Evolutionary conservation across 2,888 invertebrate species (phyloP).

Genomic region (Congeria kusceri): DNA sequence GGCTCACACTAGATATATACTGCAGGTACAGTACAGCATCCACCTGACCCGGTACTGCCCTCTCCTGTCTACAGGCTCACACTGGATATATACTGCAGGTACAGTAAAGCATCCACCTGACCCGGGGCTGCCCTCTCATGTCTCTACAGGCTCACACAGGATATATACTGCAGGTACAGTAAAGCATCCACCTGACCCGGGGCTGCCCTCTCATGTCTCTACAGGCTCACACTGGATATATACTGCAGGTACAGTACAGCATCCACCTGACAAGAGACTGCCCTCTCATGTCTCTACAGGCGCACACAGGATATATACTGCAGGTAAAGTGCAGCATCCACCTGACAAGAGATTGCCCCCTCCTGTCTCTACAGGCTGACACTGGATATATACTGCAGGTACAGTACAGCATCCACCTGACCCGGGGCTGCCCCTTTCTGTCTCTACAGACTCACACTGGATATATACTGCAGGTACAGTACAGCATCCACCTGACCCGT

Average conservation of each 20-base stretch:
- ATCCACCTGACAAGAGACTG: too few relatives aligned
- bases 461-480: conserved; percentile 4
- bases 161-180: conserved; percentile 4
- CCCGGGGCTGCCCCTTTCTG: too few relatives aligned
- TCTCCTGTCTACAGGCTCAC: conserved; percentile 29
- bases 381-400: conserved; percentile 59
- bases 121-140: too few relatives aligned
- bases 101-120: not conserved
- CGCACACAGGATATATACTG: too few relatives aligned
- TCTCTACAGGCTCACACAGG: too few relatives aligned
- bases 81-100: conserved; percentile 59
- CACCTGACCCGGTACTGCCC: conserved; percentile 31
- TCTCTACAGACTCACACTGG: too few relatives aligned
- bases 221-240: conserved; percentile 43
- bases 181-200: conserved; percentile 31
- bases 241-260: conserved; percentile 42
- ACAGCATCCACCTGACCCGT: conserved; percentile 31
- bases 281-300: too few relatives aligned
- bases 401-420: not conserved
- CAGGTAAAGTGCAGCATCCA: conserved; percentile 49
- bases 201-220: conserved; percentile 44
- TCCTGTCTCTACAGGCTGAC: conserved; percentile 37
- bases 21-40: conserved; percentile 47
- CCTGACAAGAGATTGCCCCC: conserved; percentile 25
- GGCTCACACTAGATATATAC: too few relatives aligned